phyloP scores from a whole-genome alignment of 2,888 invertebrate genomes.

The Athripsodes cinereus region DNA sequence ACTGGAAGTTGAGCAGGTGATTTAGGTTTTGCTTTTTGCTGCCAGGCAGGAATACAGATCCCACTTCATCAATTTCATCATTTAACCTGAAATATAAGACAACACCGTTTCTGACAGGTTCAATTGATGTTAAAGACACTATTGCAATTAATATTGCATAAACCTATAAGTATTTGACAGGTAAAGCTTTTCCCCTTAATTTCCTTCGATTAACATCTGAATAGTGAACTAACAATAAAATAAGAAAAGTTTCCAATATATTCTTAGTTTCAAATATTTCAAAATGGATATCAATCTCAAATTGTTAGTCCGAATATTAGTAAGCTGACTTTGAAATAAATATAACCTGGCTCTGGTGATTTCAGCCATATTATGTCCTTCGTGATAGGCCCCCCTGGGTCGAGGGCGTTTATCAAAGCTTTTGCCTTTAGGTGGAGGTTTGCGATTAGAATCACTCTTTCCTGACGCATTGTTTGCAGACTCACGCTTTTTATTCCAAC shows the following conservation, averaged over 20 bases:
- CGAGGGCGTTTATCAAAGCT: conserved; percentile 68
- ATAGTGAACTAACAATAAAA: too few relatives aligned
- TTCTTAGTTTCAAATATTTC: too few relatives aligned
- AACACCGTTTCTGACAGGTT: too few relatives aligned
- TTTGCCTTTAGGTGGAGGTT: conserved; percentile 61
- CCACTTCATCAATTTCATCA: conserved; percentile 63
- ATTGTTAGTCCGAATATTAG: too few relatives aligned
- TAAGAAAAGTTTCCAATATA: too few relatives aligned
- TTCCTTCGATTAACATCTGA: too few relatives aligned
- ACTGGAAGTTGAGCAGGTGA: conserved; percentile 90
- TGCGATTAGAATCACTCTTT: conserved; percentile 61
- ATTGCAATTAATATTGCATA: too few relatives aligned
- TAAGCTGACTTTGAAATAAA: too few relatives aligned
- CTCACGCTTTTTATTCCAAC: conserved; percentile 61
- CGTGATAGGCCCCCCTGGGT: conserved; percentile 53
- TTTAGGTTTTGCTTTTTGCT: conserved; percentile 90
- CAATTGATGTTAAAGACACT: too few relatives aligned
- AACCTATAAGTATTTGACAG: not conserved
- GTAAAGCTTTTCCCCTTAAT: too few relatives aligned
- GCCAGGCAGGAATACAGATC: conserved; percentile 76
- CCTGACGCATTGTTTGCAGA: conserved; percentile 46
- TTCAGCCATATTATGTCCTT: conserved; percentile 53
- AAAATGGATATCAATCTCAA: too few relatives aligned
- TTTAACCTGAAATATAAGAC: conserved; percentile 44
- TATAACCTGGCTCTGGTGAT: conserved; percentile 62